Conservation (phyloP, 2,888 invertebrate species). For the Slavum lentiscoides region DNA sequence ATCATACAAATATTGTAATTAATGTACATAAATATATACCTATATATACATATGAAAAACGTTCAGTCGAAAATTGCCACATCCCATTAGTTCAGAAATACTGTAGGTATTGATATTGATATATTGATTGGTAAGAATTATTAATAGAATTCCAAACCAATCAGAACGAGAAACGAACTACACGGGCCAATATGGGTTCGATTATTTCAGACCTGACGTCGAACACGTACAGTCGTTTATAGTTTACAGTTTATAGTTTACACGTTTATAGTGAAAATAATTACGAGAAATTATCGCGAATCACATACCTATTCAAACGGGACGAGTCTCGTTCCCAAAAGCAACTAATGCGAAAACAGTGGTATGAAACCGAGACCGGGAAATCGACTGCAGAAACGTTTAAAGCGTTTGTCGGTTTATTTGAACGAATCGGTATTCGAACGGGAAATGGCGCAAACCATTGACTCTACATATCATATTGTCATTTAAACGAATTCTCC, state of each 20-base stretch:
- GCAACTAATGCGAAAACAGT: not conserved
- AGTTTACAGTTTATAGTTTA: not conserved
- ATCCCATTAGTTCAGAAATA: not conserved
- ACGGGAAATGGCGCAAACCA: slow-evolving; percentile 51
- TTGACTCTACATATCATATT: slow-evolving; percentile 4
- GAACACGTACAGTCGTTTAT: not conserved
- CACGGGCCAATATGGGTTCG: too few relatives aligned
- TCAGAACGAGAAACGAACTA: not conserved
- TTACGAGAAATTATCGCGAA: not conserved
- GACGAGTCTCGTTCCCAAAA: not conserved
- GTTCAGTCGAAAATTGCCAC: not conserved
- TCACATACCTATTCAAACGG: not conserved
- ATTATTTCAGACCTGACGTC: too few relatives aligned
- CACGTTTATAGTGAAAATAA: not conserved
- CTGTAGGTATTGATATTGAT: not conserved
- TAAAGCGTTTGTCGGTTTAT: slow-evolving; percentile 1
- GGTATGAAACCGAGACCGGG: not conserved
- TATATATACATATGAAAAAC: not conserved
- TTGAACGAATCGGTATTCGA: slow-evolving; percentile 2
- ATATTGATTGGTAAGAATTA: not conserved
- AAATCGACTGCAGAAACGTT: not conserved
- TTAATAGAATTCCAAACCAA: not conserved
- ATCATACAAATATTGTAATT: not conserved
- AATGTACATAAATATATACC: not conserved
- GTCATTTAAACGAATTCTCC: slow-evolving; percentile 20